These are phyloP conservation scores for Rhinolophus sinicus DNA, from an alignment of 2,113 vertebrate species.

Conservation along the genomic window DNA sequence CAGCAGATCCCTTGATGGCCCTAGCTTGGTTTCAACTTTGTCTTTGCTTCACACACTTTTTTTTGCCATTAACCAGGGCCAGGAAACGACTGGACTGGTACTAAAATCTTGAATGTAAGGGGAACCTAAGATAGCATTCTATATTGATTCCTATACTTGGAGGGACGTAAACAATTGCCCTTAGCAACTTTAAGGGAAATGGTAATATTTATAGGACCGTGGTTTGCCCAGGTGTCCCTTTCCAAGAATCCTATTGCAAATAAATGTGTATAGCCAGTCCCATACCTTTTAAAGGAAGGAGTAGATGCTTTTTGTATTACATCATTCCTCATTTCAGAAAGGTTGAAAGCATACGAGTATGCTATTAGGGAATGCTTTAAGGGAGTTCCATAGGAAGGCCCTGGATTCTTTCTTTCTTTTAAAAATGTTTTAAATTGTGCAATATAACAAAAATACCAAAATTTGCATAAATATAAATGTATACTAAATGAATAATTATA, in stretches of 20 bases:
- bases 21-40: not conserved
- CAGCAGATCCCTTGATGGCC: not conserved
- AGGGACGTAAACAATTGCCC: not conserved
- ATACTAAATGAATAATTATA: not conserved
- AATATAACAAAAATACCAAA: not conserved
- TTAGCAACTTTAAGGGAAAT: not conserved
- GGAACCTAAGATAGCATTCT: not conserved
- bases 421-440: not conserved
- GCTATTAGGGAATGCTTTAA: not conserved
- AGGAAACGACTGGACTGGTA: not conserved
- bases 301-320: not conserved
- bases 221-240: not conserved
- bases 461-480: not conserved
- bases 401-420: not conserved
- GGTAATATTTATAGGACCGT: not conserved
- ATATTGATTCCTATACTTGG: not conserved
- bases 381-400: not conserved
- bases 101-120: conserved; percentile 19
- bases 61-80: not conserved
- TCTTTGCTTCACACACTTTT: not conserved
- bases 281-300: not conserved
- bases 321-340: not conserved
- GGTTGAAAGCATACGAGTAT: not conserved
- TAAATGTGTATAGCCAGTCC: not conserved
- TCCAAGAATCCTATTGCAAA: not conserved